Conservation (phyloP, 2,797 vertebrate genomes). For the Phaenicophaeus curvirostris region DNA sequence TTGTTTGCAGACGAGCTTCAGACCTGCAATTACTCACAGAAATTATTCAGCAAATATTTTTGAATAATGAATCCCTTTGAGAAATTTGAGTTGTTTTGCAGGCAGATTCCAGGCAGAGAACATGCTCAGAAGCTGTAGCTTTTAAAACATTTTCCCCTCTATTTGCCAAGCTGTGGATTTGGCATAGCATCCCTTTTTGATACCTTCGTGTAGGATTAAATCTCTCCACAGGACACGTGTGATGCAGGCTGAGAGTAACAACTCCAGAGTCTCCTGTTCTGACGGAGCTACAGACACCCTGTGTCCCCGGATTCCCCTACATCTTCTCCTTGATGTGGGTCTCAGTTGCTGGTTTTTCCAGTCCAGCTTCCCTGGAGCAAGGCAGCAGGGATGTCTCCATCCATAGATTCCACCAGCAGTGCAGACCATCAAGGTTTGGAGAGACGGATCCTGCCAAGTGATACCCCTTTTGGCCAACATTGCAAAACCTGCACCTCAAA, state of each 20-base stretch:
- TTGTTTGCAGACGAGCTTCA: constrained; percentile 55
- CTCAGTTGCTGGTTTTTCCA: background rate
- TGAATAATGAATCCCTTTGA: constrained; percentile 66
- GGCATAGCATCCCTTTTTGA: background rate
- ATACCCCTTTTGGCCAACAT: background rate
- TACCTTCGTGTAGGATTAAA: background rate
- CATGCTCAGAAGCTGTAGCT: background rate
- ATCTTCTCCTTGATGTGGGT: background rate
- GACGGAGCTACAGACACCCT: background rate
- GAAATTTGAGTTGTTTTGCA: constrained; percentile 52
- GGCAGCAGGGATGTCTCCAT: background rate
- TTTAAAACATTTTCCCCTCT: constrained; percentile 20
- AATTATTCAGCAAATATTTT: constrained; percentile 61
- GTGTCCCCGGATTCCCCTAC: background rate
- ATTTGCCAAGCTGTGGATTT: constrained; percentile 16
- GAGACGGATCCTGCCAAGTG: background rate
- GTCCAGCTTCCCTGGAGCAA: background rate
- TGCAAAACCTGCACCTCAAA: background rate
- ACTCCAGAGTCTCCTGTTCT: background rate
- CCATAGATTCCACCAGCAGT: background rate
- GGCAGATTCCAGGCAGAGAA: constrained; percentile 36
- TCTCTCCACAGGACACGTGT: accelerated
- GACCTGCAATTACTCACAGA: constrained; percentile 44
- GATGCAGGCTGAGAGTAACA: background rate
- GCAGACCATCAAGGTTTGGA: background rate